Base-by-base conservation (phyloP, 2,888 invertebrate genomes). In the Psylliodes chrysocephalus region DNA sequence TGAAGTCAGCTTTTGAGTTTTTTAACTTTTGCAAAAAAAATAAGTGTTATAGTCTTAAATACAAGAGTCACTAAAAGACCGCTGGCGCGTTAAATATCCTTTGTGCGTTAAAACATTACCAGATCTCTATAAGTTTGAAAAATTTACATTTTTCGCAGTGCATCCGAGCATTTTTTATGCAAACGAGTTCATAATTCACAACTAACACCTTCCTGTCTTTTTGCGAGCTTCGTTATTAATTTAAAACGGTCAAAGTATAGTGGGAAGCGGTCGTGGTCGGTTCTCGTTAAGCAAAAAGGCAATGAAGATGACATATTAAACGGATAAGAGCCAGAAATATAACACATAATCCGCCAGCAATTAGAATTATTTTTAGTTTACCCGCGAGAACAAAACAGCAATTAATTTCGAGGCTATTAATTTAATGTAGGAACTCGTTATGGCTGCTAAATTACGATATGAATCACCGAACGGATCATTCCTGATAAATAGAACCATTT, bases 351-450 rank as follows among this genome's bases (percentile, higher is more conserved):
- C 52, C 56, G 42, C 7, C 5, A 2, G 66, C 60, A 63, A 63
- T 63, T 63, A 66, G 56, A 63, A 66, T 66, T 63, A 66, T 66
- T 66, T 66, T 66, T 63, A 63, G 63, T 66, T 63, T 63, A 66
- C 63, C 60, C 66, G 10, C 54, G 66, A 66, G 66, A 66, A 61
- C 59, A 63, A 51, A 59, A 66, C 60, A 60, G 63, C 63, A 49
- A 66, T 66, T 63, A 60, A 66, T 66, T 53, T 63, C 53, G 22
- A 15, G 30, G 57, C 60, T 53, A 66, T 66, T 66, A 66, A 66
- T 60, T 63, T 60, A 63, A 57, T 63, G 66, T 60, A 56, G 60
- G 47, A 52, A 60, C 47, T 63, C 66, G 56, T 57, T 66, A 66
- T 57, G 63, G 60, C 60, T 28, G 35, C 51, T 53, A 60, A 66